These are phyloP conservation scores for Ageneiosus marmoratus DNA, from an alignment of 2,113 vertebrate species.

Conservation along the genomic window DNA sequence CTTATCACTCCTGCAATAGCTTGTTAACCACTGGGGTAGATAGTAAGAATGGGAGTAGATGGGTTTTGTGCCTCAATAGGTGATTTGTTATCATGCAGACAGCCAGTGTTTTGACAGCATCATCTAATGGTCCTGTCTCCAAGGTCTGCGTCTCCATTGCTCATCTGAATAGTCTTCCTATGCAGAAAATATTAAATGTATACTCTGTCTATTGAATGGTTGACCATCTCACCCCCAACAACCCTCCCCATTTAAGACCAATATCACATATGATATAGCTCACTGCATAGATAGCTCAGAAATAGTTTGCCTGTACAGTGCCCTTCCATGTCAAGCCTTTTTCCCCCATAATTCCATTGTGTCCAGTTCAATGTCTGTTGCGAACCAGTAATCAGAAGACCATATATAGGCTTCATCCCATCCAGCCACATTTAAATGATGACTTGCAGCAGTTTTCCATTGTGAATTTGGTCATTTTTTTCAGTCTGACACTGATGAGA, in stretches of 20 bases:
- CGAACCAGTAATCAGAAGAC: slow-evolving; percentile 6
- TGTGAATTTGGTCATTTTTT: slow-evolving; percentile 35
- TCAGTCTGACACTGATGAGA: slow-evolving; percentile 37
- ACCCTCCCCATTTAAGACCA: not conserved
- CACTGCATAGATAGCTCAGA: not conserved
- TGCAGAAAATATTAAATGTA: slow-evolving; percentile 17
- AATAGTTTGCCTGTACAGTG: slow-evolving; percentile 17
- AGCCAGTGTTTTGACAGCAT: slow-evolving; percentile 44
- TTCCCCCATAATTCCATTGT: slow-evolving; percentile 18
- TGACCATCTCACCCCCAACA: slow-evolving; percentile 1
- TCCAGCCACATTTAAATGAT: slow-evolving; percentile 28
- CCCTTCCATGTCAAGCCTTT: not conserved
- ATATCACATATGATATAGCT: not conserved
- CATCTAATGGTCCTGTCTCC: slow-evolving; percentile 39
- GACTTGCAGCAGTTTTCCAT: slow-evolving; percentile 34
- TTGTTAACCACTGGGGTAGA: slow-evolving; percentile 45
- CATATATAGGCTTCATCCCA: slow-evolving; percentile 8
- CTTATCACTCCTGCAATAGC: slow-evolving; percentile 43
- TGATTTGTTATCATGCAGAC: slow-evolving; percentile 49
- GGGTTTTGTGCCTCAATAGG: slow-evolving; percentile 33
- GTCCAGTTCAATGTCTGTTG: slow-evolving; percentile 24
- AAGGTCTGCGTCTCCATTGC: slow-evolving; percentile 21
- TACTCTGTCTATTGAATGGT: slow-evolving; percentile 7
- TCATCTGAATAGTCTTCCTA: slow-evolving; percentile 15
- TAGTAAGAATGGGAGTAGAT: slow-evolving; percentile 38